Base-by-base conservation (phyloP, 2,113 vertebrate species). In the Gallinago paraguaiae region DNA sequence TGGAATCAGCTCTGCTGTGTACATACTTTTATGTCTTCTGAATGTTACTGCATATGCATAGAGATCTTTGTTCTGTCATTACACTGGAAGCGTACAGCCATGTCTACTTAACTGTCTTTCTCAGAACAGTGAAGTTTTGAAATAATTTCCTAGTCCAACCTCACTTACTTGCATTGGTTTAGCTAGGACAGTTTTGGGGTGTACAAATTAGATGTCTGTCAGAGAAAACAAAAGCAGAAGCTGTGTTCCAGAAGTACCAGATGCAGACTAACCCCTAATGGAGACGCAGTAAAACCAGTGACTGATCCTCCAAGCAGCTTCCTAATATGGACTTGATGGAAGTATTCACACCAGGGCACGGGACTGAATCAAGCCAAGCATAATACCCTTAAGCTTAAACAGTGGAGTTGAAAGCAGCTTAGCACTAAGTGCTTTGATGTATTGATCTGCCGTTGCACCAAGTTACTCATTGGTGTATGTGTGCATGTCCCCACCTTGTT, bases 341-440 rank as follows among this genome's bases (percentile, higher is more conserved):
- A 68, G 18, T 27, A 33, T 75, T 91, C 43, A 79, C 65, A 85
- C 46, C n/a, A 54, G 87, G 48, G 25, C 48, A 39, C 6, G 20
- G 48, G 33, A 33, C 82, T 95, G 82, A 93, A 91, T 87, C 65
- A 79, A 85, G 48, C 53, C 61, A 64, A 87, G 68, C 25, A 9
- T 94, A 88, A 84, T 89, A 37, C 56, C 15, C 30, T 87, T 95
- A 63, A 92, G 60, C 81, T 75, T 86, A 71, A 95, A 86, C 51
- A 78, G 35, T 33, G 37, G 60, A 84, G 27, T 24, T 75, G 84
- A 84, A 82, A 91, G 87, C 67, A 91, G 74, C 74, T 94, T 94
- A 85, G 43, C 53, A 33, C 35, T 50, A 56, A 87, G 65, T 75
- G 61, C 60, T 96, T 86, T 82, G 43, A 67, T 83, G 31, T 92